Conservation (phyloP, 1,140 invertebrate genomes). For the Diachasma alloeum region DNA sequence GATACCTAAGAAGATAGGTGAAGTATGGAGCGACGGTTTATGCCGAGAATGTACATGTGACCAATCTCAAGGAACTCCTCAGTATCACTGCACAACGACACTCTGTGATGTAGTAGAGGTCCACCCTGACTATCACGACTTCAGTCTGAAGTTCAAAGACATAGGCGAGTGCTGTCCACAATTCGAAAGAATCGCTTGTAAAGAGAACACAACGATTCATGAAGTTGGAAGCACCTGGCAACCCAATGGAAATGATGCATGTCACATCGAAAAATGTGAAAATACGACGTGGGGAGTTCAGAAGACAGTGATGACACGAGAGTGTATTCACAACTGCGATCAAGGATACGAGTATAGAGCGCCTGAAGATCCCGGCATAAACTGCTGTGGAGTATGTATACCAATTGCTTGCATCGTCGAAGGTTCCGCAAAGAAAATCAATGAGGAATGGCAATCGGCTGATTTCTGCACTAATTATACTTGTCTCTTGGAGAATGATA, state of each 20-base stretch:
- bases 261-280: slow-evolving; percentile 65
- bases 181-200: slow-evolving; percentile 69
- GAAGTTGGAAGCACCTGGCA: slow-evolving; percentile 69
- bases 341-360: slow-evolving; percentile 60
- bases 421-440: slow-evolving; percentile 62
- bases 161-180: slow-evolving; percentile 71
- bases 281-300: slow-evolving; percentile 55
- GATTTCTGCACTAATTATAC: slow-evolving; percentile 70
- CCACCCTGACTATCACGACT: slow-evolving; percentile 62
- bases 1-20: slow-evolving; percentile 66
- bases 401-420: slow-evolving; percentile 70
- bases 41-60: slow-evolving; percentile 72
- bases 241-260: slow-evolving; percentile 62
- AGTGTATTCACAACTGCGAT: slow-evolving; percentile 49
- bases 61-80: slow-evolving; percentile 38
- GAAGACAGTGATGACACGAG: slow-evolving; percentile 54
- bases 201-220: slow-evolving; percentile 65
- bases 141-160: slow-evolving; percentile 64
- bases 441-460: slow-evolving; percentile 66
- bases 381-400: slow-evolving; percentile 74
- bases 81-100: slow-evolving; percentile 53
- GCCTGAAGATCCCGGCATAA: slow-evolving; percentile 45
- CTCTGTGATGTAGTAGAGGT: slow-evolving; percentile 56
- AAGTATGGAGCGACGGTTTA: slow-evolving; percentile 74
- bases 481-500: slow-evolving; percentile 66